Evolutionary conservation across 2,797 vertebrate genomes (phyloP).

Genomic region (Propithecus deckenii): DNA sequence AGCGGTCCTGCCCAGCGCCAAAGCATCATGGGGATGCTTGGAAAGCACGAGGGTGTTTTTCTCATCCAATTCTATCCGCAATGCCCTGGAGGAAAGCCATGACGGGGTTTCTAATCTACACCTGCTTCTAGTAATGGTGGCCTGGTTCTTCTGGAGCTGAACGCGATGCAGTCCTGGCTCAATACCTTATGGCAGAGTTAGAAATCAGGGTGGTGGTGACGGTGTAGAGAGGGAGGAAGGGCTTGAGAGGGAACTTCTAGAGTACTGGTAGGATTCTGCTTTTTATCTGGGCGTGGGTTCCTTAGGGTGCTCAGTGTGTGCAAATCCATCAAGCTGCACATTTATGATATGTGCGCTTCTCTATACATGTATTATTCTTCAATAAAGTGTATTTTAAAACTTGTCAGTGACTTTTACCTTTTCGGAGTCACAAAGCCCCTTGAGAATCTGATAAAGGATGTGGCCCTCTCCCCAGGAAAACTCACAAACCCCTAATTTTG

Average conservation of each 20-base stretch:
- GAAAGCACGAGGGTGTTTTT: not conserved
- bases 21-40: not conserved
- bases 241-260: not conserved
- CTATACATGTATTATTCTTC: not conserved
- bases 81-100: not conserved
- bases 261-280: not conserved
- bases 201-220: not conserved
- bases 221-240: not conserved
- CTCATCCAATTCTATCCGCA: not conserved
- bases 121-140: not conserved
- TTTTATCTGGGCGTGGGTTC: not conserved
- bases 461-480: not conserved
- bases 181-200: not conserved
- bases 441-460: not conserved
- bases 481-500: not conserved
- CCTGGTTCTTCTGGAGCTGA: not conserved
- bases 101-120: not conserved
- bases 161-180: too few species aligned
- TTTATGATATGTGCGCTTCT: not conserved
- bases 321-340: not conserved
- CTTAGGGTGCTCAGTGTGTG: not conserved
- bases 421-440: not conserved
- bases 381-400: not conserved
- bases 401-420: not conserved
- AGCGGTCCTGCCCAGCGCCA: not conserved